phyloP scores from a whole-genome alignment of 2,113 vertebrate genomes.

The Glaucomys volans region DNA sequence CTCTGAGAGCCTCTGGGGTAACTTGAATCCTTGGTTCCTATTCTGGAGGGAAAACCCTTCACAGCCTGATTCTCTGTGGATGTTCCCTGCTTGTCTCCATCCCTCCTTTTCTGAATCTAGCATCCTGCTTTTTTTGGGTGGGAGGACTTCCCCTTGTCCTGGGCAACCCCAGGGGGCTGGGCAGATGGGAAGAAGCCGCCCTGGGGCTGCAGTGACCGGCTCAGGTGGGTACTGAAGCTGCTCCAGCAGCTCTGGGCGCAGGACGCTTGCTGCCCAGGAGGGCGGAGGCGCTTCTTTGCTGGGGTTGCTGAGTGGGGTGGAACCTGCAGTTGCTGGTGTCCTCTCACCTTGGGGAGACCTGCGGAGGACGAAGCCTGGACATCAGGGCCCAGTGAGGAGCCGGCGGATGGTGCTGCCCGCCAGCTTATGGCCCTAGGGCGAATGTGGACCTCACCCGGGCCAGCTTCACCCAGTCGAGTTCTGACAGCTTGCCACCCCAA shows the following conservation, averaged over 20 bases:
- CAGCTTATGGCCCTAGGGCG: rapidly evolving
- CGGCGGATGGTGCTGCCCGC: too few species aligned
- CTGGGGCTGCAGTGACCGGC: neutral
- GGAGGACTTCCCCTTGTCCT: neutral
- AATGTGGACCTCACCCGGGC: neutral
- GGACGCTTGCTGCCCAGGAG: neutral
- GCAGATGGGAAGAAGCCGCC: neutral
- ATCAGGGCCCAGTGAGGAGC: neutral
- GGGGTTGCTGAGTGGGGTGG: neutral
- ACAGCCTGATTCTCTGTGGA: neutral
- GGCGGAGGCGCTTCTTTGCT: neutral
- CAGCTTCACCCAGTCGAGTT: neutral
- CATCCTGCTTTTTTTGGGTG: neutral
- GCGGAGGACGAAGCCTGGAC: neutral
- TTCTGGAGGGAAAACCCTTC: neutral
- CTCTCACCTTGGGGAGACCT: neutral
- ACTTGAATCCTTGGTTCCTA: neutral
- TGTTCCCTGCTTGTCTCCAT: neutral
- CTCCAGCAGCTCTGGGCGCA: too few species aligned
- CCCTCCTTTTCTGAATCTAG: neutral
- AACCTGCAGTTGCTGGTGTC: neutral
- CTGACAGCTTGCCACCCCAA: too few species aligned
- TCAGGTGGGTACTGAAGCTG: neutral
- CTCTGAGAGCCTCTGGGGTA: neutral
- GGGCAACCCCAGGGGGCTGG: neutral